A percentile compares a stretch with the other conserved stretches of the same genome.
Conservation (phyloP, 2,888 invertebrate species). For the Atherix ibis region DNA sequence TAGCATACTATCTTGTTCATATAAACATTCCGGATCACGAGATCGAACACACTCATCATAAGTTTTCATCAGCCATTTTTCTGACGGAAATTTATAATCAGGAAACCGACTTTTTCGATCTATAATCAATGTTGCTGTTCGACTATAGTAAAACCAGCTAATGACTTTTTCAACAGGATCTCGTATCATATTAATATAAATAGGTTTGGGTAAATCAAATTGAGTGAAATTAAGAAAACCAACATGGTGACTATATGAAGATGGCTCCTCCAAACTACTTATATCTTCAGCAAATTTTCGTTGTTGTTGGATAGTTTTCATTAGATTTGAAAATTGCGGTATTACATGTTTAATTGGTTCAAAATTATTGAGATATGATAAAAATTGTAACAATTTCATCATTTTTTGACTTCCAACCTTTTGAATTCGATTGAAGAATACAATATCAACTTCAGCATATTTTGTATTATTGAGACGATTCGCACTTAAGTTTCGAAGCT, state of each 20-base stretch:
- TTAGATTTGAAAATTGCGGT: too few relatives aligned
- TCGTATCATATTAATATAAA: conserved; percentile 77
- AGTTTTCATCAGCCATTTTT: conserved; percentile 74
- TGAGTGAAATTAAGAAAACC: conserved; percentile 25
- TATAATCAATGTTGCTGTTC: conserved; percentile 83
- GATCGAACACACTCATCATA: conserved; percentile 71
- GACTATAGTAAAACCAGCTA: conserved; percentile 81
- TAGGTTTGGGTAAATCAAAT: conserved; percentile 59
- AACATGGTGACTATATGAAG: conserved; percentile 22
- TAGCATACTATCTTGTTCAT: conserved; percentile 45
- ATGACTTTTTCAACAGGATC: conserved; percentile 82
- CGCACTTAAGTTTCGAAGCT: not conserved
- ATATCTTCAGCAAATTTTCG: conserved; percentile 41
- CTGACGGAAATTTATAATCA: conserved; percentile 66
- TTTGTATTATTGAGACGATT: conserved; percentile 6
- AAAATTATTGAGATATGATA: conserved; percentile 21
- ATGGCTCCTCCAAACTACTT: conserved; percentile 18
- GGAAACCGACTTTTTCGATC: conserved; percentile 71
- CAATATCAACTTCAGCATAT: conserved; percentile 39
- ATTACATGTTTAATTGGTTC: conserved; percentile 8
- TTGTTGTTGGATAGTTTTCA: too few relatives aligned
- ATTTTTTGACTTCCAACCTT: conserved; percentile 82
- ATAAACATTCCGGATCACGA: conserved; percentile 65
- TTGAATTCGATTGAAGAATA: conserved; percentile 80
- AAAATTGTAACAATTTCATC: conserved; percentile 42